Evolutionary conservation across 2,888 invertebrate genomes (phyloP).

Genomic region (Drosophila differens): DNA sequence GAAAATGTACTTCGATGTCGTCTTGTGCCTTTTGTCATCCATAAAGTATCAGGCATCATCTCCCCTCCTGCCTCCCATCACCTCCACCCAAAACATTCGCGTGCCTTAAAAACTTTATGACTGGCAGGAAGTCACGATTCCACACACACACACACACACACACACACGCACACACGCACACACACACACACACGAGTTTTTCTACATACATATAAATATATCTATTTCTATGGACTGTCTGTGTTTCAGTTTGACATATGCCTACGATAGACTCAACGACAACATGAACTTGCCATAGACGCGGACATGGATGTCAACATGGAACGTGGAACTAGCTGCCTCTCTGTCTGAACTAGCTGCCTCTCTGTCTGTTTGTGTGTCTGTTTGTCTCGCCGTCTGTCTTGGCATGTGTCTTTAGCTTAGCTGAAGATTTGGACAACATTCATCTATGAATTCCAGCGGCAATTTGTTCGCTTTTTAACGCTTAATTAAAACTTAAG

Average conservation of each 20-base stretch:
- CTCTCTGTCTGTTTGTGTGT: conserved; percentile 8
- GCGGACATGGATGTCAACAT: conserved; percentile 37
- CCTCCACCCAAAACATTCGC: conserved; percentile 19
- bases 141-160: conserved; percentile 40
- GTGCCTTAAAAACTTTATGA: conserved; percentile 59
- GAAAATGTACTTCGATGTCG: conserved; percentile 44
- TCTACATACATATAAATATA: conserved; percentile 21
- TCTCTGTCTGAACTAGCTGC: neutral
- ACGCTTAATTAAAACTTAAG: conserved; percentile 66
- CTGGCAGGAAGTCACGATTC: conserved; percentile 76
- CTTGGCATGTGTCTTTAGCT: conserved; percentile 20
- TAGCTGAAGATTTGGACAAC: conserved; percentile 2
- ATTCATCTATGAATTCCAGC: conserved; percentile 23
- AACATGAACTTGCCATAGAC: conserved; percentile 42
- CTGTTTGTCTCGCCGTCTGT: conserved; percentile 7
- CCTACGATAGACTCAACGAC: conserved; percentile 1
- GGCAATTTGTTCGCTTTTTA: conserved; percentile 55
- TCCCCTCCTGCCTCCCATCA: neutral
- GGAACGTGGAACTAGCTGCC: conserved; percentile 11
- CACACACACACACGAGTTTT: conserved; percentile 27
- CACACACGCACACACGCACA: conserved; percentile 48
- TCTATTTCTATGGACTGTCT: conserved; percentile 36
- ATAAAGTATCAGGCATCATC: conserved; percentile 64
- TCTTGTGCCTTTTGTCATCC: conserved; percentile 71
- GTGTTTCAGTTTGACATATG: conserved; percentile 31